Percentiles rank a stretch among this genome's conserved stretches.
Conservation (phyloP, 2,797 vertebrate species). For the Geotrypetes seraphini region DNA sequence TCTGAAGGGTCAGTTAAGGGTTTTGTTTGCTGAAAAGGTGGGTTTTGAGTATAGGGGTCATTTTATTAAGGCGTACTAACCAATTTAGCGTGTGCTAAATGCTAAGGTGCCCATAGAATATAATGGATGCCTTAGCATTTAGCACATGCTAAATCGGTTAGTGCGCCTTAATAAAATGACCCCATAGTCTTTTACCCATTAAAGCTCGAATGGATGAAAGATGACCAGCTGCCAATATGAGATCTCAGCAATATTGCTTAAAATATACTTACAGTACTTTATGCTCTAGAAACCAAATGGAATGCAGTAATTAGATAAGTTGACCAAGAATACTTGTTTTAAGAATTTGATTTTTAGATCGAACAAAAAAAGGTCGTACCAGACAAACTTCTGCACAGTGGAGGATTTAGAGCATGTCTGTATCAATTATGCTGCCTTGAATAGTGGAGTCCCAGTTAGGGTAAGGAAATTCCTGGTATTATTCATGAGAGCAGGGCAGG, state of each 20-base stretch:
- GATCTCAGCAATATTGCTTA: neutral
- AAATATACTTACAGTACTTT: neutral
- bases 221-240: neutral
- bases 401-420: slow-evolving; percentile 6
- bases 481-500: too few relatives aligned
- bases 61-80: too few relatives aligned
- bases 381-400: neutral
- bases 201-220: neutral
- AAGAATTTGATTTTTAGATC: neutral
- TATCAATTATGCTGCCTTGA: neutral
- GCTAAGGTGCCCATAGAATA: too few relatives aligned
- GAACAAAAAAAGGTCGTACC: neutral
- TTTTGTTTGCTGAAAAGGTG: too few relatives aligned
- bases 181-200: too few relatives aligned
- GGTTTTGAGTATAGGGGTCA: too few relatives aligned
- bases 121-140: too few relatives aligned
- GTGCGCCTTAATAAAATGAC: too few relatives aligned
- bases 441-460: slow-evolving; percentile 10
- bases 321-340: neutral
- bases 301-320: neutral
- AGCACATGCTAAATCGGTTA: too few relatives aligned
- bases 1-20: too few relatives aligned
- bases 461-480: slow-evolving; percentile 18
- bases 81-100: too few relatives aligned
- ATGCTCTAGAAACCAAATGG: neutral